Evolutionary conservation across 2,113 vertebrate genomes (phyloP).

Genomic region (Rafetus swinhoei): DNA sequence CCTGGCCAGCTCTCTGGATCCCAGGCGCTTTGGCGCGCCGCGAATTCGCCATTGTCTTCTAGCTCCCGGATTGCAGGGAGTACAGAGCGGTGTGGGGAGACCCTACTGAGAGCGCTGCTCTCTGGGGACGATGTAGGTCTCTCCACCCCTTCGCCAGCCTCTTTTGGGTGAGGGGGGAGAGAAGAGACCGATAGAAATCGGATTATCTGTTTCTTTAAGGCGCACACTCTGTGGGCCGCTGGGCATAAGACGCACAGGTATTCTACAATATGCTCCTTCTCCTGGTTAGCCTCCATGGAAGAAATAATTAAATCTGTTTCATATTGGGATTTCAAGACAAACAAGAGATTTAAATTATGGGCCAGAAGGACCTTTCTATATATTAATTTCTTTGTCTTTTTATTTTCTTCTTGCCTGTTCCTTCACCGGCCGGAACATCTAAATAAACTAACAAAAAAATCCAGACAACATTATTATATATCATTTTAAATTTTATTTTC

Average conservation of each 20-base stretch:
- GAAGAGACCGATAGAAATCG: not conserved
- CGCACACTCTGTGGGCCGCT: not conserved
- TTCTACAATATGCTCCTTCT: not conserved
- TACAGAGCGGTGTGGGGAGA: not conserved
- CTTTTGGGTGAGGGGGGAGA: not conserved
- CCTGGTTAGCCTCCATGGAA: not conserved
- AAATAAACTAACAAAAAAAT: not conserved
- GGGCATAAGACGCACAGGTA: not conserved
- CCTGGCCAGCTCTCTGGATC: slow-evolving; percentile 36
- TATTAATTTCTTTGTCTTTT: not conserved
- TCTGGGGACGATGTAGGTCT: fast-evolving
- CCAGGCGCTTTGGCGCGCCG: fast-evolving
- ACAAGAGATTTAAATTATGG: not conserved
- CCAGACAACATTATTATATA: not conserved
- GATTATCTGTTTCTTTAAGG: not conserved
- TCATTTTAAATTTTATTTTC: not conserved
- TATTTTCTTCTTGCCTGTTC: not conserved
- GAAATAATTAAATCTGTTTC: not conserved
- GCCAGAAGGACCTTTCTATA: not conserved
- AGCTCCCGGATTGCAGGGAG: not conserved
- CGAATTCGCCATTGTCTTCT: not conserved
- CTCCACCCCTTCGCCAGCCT: not conserved
- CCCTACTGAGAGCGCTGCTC: not conserved
- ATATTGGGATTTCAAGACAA: not conserved
- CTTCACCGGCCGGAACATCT: not conserved